These are phyloP conservation scores for Sebastes vulpes DNA, from an alignment of 2,797 vertebrate species.

Conservation along the genomic window DNA sequence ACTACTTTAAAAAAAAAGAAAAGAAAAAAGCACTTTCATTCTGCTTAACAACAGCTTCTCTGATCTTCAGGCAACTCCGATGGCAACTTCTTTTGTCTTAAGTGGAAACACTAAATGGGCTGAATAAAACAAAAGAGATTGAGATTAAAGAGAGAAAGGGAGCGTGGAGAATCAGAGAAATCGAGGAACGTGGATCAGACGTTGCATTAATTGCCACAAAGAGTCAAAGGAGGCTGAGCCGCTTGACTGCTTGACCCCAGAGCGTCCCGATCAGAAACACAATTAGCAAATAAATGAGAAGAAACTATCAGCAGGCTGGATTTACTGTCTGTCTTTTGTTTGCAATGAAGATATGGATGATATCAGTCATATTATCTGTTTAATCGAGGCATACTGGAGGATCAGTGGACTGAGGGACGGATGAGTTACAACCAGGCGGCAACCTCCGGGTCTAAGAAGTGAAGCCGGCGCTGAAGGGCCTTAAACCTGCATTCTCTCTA, in stretches of 20 bases:
- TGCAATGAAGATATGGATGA: not conserved
- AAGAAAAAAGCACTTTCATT: constrained; percentile 14
- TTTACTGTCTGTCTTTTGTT: constrained; percentile 14
- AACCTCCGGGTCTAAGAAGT: not conserved
- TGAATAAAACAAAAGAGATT: constrained; percentile 34
- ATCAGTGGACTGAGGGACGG: not conserved
- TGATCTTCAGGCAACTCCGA: constrained; percentile 36
- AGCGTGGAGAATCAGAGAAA: constrained; percentile 22
- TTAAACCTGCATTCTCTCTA: not conserved
- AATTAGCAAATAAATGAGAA: constrained; percentile 14
- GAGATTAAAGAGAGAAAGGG: constrained; percentile 41
- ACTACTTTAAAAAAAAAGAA: not conserved
- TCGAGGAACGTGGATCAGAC: constrained; percentile 35
- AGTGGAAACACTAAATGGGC: constrained; percentile 43
- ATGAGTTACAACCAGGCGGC: not conserved
- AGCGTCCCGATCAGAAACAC: constrained; percentile 15
- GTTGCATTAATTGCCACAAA: constrained; percentile 24
- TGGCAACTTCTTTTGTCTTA: constrained; percentile 25
- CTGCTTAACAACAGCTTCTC: constrained; percentile 26
- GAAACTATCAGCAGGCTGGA: constrained; percentile 5
- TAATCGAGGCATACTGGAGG: not conserved
- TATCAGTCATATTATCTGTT: constrained; percentile 1
- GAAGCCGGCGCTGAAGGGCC: not conserved
- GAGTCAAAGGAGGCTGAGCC: constrained; percentile 16
- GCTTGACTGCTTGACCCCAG: constrained; percentile 14